Conservation (phyloP, 2,888 invertebrate genomes). For the Troilus luridus region DNA sequence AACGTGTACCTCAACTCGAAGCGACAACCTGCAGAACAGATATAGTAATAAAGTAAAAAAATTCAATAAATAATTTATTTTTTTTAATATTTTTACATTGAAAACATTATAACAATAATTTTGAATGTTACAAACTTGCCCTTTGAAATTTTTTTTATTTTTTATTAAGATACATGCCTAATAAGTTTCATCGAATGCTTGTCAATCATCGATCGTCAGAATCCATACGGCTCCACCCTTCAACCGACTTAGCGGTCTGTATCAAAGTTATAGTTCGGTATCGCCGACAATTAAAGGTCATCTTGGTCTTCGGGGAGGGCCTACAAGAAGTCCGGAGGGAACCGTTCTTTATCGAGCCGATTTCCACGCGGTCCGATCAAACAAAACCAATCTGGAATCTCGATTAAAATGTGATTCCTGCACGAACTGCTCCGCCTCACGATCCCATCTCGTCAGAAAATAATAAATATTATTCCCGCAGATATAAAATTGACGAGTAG, state of each 20-base stretch:
- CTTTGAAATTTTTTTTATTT: not conserved
- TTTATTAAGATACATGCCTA: not conserved
- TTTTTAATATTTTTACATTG: no score
- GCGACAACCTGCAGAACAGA: no score
- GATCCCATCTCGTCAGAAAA: slow-evolving; percentile 8
- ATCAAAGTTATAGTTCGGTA: not conserved
- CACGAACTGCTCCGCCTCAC: slow-evolving; percentile 35
- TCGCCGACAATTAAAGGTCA: not conserved
- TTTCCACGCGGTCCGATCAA: slow-evolving; percentile 35
- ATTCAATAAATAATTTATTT: no score
- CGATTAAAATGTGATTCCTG: slow-evolving; percentile 45
- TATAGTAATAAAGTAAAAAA: no score
- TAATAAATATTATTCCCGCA: not conserved
- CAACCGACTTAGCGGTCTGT: not conserved
- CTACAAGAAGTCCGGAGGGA: not conserved
- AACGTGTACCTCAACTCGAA: no score
- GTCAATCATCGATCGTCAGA: not conserved
- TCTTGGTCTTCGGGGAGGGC: not conserved
- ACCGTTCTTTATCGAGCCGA: not conserved
- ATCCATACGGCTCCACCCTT: not conserved
- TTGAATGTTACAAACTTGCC: not conserved
- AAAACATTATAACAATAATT: no score
- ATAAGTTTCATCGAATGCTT: not conserved
- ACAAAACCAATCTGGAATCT: slow-evolving; percentile 23
- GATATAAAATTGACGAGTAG: not conserved